Conservation (phyloP, 2,888 invertebrate genomes). For the Tuta absoluta region DNA sequence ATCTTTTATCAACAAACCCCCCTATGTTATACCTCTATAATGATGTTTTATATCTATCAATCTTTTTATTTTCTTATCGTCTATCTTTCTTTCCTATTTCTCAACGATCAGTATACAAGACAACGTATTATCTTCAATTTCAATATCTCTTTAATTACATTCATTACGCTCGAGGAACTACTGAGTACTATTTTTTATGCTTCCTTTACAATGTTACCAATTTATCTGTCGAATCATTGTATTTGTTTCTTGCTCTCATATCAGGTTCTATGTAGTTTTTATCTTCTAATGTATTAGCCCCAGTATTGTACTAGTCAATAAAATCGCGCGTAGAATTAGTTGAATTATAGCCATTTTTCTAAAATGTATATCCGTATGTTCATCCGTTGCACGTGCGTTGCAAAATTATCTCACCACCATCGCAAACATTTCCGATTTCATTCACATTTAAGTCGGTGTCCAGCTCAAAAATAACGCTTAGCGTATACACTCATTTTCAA, state of each 20-base stretch:
- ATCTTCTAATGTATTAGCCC: background rate
- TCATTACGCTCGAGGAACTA: constrained; percentile 19
- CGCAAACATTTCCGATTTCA: no score
- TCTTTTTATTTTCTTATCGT: no score
- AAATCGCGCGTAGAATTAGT: no score
- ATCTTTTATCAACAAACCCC: no score
- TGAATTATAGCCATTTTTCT: no score
- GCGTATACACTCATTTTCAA: no score
- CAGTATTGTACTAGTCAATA: background rate
- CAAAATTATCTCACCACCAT: no score
- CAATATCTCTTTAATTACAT: constrained; percentile 14
- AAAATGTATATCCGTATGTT: no score
- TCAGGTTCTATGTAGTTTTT: background rate
- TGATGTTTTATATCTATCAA: background rate
- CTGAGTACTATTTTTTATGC: constrained; percentile 25
- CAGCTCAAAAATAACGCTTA: no score
- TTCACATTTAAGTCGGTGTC: no score
- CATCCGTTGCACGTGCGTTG: no score
- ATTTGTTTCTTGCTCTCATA: constrained; percentile 40
- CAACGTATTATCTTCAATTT: background rate
- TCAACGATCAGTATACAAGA: background rate
- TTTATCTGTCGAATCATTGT: constrained; percentile 41
- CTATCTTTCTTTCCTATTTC: background rate
- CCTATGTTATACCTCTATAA: background rate
- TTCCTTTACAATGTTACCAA: constrained; percentile 42